These are phyloP conservation scores for Entomobrya multifasciata DNA, from an alignment of 2,888 invertebrate species.

Conservation along the genomic window DNA sequence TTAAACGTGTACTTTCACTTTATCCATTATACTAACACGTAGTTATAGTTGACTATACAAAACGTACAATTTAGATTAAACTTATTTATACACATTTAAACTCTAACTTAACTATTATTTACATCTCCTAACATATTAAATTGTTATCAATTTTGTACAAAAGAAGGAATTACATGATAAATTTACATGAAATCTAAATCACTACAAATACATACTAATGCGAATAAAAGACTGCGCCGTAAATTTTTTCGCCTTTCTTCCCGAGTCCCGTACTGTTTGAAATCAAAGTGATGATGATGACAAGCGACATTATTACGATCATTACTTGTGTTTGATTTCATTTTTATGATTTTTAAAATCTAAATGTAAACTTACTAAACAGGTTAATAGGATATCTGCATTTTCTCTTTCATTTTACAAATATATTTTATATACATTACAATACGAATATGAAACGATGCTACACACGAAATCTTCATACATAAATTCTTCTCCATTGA, in stretches of 20 bases:
- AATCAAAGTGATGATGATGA: not conserved
- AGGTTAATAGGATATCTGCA: too few relatives aligned
- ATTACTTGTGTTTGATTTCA: not conserved
- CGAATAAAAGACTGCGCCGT: slow-evolving; percentile 50
- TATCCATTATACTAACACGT: too few relatives aligned
- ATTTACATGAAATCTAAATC: slow-evolving; percentile 46
- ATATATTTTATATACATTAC: not conserved
- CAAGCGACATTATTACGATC: slow-evolving; percentile 9
- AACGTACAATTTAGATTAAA: too few relatives aligned
- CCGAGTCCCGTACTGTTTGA: not conserved
- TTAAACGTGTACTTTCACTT: too few relatives aligned
- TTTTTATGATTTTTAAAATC: too few relatives aligned
- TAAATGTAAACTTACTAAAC: too few relatives aligned
- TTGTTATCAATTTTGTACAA: slow-evolving; percentile 2
- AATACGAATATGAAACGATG: not conserved
- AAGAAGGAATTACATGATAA: slow-evolving; percentile 61
- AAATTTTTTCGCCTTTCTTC: slow-evolving; percentile 31
- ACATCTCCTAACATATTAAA: not conserved
- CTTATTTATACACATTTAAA: too few relatives aligned
- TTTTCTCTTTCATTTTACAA: not conserved
- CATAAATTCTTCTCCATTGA: not conserved
- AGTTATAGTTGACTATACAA: too few relatives aligned
- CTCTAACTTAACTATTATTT: not conserved
- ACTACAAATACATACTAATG: slow-evolving; percentile 38
- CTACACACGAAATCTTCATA: not conserved